Evolutionary conservation across 2,113 vertebrate species (phyloP).

Genomic region (Microtus pennsylvanicus): DNA sequence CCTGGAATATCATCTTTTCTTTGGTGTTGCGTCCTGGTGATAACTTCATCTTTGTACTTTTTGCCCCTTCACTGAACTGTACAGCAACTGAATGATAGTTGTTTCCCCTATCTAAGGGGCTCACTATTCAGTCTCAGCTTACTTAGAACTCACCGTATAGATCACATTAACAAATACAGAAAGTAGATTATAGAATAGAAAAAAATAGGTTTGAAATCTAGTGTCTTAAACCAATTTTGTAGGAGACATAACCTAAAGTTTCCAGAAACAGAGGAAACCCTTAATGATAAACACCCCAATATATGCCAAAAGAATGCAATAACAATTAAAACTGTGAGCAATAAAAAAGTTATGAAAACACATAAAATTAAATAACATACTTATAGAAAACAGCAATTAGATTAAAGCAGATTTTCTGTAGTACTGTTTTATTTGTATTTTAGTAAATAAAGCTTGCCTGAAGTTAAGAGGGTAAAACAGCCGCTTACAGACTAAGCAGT

Average conservation of each 20-base stretch:
- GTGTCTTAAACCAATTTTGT: not conserved
- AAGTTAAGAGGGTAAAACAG: too few species aligned
- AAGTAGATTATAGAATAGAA: not conserved
- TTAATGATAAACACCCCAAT: not conserved
- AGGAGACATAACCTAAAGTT: not conserved
- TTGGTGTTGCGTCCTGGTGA: not conserved
- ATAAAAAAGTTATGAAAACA: not conserved
- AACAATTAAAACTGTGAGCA: not conserved
- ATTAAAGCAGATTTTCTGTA: not conserved
- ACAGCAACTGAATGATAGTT: not conserved
- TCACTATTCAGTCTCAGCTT: not conserved
- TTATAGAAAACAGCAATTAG: not conserved
- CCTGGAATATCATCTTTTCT: not conserved
- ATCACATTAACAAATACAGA: not conserved
- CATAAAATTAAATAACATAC: not conserved
- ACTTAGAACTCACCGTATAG: fast-evolving
- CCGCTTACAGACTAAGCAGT: too few species aligned
- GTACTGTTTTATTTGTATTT: too few species aligned
- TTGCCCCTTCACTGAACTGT: not conserved
- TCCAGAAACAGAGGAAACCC: not conserved
- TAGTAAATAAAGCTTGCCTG: too few species aligned
- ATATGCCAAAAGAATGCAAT: not conserved
- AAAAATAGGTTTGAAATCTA: not conserved
- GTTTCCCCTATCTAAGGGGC: not conserved
- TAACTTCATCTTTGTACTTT: fast-evolving